Evolutionary conservation across 2,113 vertebrate genomes (phyloP).

Genomic region (Ginglymostoma cirratum): DNA sequence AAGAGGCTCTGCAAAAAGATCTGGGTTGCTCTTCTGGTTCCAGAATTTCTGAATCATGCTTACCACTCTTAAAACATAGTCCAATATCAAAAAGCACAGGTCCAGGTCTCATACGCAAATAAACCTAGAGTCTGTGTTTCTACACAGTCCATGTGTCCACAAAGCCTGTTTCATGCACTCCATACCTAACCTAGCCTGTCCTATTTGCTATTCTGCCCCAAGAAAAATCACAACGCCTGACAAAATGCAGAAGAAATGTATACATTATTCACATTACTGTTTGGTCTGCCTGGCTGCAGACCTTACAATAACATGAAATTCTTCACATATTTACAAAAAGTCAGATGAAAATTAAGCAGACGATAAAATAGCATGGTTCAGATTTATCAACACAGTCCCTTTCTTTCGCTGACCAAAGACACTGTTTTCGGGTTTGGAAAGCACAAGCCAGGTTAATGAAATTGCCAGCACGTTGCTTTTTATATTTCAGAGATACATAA

Average conservation of each 20-base stretch:
- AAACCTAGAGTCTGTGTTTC: not conserved
- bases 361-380: not conserved
- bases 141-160: not conserved
- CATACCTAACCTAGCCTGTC: not conserved
- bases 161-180: not conserved
- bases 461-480: not conserved
- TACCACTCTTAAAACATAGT: not conserved
- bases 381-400: not conserved
- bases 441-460: not conserved
- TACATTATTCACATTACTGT: not conserved
- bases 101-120: not conserved
- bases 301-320: slow-evolving; percentile 4
- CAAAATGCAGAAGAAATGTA: not conserved
- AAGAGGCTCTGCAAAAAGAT: not conserved
- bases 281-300: not conserved
- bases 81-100: not conserved
- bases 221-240: not conserved
- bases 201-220: not conserved
- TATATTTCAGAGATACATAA: not conserved
- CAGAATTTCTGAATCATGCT: not conserved
- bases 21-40: not conserved
- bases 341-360: slow-evolving; percentile 1
- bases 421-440: not conserved
- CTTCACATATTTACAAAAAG: slow-evolving; percentile 9
- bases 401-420: not conserved